Evolutionary conservation across 2,113 vertebrate species (phyloP).

Genomic region (Gopherus evgoodei): DNA sequence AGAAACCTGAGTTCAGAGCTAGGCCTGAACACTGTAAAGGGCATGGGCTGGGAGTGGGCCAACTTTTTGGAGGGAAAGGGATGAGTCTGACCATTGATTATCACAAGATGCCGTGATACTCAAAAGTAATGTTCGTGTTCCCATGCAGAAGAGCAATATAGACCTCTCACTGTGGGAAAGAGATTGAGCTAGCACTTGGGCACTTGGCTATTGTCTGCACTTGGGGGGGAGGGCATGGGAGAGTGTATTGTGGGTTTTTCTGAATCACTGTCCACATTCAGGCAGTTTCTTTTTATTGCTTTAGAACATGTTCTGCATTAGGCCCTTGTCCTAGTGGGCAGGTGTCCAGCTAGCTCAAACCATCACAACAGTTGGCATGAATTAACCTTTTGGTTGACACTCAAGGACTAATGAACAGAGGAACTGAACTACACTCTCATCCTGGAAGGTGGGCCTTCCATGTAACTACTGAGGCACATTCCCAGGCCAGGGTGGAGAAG

Average conservation of each 20-base stretch:
- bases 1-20: neutral
- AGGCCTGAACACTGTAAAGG: neutral
- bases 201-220: neutral
- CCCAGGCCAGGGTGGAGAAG: neutral
- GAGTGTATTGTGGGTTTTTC: neutral
- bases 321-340: neutral
- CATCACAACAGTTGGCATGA: neutral
- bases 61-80: neutral
- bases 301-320: neutral
- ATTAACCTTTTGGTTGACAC: neutral
- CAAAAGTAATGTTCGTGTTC: neutral
- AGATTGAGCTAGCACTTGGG: neutral
- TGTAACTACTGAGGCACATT: neutral
- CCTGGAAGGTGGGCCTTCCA: neutral
- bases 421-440: neutral
- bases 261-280: neutral
- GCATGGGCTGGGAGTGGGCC: neutral
- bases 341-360: neutral
- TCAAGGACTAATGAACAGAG: neutral
- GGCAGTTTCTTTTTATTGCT: neutral
- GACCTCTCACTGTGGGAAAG: neutral
- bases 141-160: neutral
- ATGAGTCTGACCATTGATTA: neutral
- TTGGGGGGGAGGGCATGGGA: neutral
- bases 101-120: neutral